A percentile compares a stretch with the other conserved stretches of the same genome.
These are phyloP conservation scores for Latheticus oryzae DNA, from an alignment of 2,888 invertebrate species.

Conservation along the genomic window DNA sequence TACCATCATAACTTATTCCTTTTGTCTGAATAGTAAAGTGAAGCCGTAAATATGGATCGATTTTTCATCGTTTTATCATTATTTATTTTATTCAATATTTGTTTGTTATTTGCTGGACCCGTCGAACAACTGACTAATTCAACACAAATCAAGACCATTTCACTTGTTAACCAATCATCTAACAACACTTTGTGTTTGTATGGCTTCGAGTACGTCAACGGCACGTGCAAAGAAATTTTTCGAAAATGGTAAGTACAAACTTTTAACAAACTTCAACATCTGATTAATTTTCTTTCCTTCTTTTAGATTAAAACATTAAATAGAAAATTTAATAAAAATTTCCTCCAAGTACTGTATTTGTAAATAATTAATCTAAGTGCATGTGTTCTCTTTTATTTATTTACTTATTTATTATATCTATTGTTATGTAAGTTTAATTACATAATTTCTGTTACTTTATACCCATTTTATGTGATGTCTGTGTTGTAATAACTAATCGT, in stretches of 20 bases:
- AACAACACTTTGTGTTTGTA: conserved; percentile 45
- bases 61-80: conserved; percentile 36
- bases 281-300: background rate
- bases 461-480: background rate
- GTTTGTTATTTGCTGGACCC: conserved; percentile 36
- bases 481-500: too few relatives aligned
- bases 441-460: conserved; percentile 19
- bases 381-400: conserved; percentile 39
- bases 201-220: conserved; percentile 49
- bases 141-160: conserved; percentile 23
- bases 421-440: conserved; percentile 36
- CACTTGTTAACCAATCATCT: conserved; percentile 29
- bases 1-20: conserved; percentile 40
- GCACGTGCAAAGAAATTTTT: conserved; percentile 49
- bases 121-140: conserved; percentile 33
- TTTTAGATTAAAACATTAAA: conserved; percentile 21
- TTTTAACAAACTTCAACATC: too few relatives aligned
- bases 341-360: conserved; percentile 12
- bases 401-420: conserved; percentile 40
- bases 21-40: conserved; percentile 38
- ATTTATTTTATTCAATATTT: conserved; percentile 37
- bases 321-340: background rate
- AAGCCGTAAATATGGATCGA: conserved; percentile 41
- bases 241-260: conserved; percentile 40
- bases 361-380: conserved; percentile 23